Base-by-base conservation (phyloP, 2,888 invertebrate genomes). In the Pantelozetes paolii region DNA sequence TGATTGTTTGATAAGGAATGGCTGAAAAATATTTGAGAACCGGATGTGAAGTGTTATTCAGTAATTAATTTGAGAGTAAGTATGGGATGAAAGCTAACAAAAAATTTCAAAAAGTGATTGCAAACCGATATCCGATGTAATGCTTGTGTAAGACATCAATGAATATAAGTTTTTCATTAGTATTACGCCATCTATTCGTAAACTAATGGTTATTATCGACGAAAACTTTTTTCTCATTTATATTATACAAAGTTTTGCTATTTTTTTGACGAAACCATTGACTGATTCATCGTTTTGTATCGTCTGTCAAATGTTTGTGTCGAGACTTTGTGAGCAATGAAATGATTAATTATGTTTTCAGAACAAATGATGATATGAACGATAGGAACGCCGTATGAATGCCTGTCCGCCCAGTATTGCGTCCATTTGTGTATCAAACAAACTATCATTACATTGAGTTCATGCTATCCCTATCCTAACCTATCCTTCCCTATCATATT, bases 301-400 rank as follows among this genome's bases (percentile, higher is more conserved):
- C 18, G 32, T 30, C 62, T 62, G 62, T 62, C 62, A 62, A n/a
- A 30, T 9, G 62, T 62, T 62, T 30, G 30, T 57, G 57, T 57
- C 62, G 13, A 28, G 62, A 30, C 62, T 28, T 57, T 62, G 26
- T 26, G 23, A 23, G 57, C 26, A 62, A 62, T 5, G 30, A 8
- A 62, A 30, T 62, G 62, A 62, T 62, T 62, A 62, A 62, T 62
- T 62, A 30, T 62, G 62, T 62, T 62, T 57, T 18, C 26, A 13
- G 18, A 28, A 62, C 30, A 62, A 32, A 32, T 32, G 30, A 54
- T 54, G 54, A 54, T 54, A 54, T 54, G 54, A 54, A 54, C 26
- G 54, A 54, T 20, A 54, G 11, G 26, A 32, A 62, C 32, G 28
- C 9, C 20, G 30, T 32, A 6, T 20, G 23, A 36, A 36, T 36